phyloP scores from a whole-genome alignment of 1,140 invertebrate species.

The Heterodera schachtii region DNA sequence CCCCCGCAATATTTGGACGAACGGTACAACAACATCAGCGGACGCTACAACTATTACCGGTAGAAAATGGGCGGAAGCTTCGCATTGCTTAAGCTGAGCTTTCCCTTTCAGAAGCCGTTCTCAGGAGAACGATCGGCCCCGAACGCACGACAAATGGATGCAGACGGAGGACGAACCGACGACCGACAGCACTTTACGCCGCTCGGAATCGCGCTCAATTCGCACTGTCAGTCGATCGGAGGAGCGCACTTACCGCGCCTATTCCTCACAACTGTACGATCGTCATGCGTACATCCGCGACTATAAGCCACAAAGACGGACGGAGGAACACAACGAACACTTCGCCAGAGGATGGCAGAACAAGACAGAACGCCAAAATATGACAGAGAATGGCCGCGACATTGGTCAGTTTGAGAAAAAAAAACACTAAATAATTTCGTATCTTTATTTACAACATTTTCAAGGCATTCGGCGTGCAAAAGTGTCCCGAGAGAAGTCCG shows the following conservation, averaged over 20 bases:
- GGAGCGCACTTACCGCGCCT: slow-evolving; percentile 40
- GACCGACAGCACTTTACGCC: neutral
- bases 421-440: neutral
- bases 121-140: slow-evolving; percentile 25
- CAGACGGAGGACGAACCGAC: slow-evolving; percentile 39
- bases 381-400: neutral
- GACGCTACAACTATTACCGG: slow-evolving; percentile 42
- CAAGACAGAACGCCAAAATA: neutral
- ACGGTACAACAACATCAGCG: slow-evolving; percentile 32
- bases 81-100: neutral
- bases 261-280: slow-evolving; percentile 45
- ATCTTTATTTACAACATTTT: no score
- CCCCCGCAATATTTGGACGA: slow-evolving; percentile 19
- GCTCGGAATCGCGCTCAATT: slow-evolving; percentile 19
- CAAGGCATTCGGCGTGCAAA: neutral
- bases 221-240: slow-evolving; percentile 7
- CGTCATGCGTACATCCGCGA: slow-evolving; percentile 37
- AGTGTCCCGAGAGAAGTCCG: neutral
- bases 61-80: neutral
- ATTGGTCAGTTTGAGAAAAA: neutral
- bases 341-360: neutral
- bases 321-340: neutral
- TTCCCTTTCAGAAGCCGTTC: slow-evolving; percentile 35
- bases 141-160: slow-evolving; percentile 42
- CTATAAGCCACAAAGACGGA: slow-evolving; percentile 10